These are phyloP conservation scores for Lutjanus argentimaculatus DNA, from an alignment of 2,797 vertebrate species.

Conservation along the genomic window DNA sequence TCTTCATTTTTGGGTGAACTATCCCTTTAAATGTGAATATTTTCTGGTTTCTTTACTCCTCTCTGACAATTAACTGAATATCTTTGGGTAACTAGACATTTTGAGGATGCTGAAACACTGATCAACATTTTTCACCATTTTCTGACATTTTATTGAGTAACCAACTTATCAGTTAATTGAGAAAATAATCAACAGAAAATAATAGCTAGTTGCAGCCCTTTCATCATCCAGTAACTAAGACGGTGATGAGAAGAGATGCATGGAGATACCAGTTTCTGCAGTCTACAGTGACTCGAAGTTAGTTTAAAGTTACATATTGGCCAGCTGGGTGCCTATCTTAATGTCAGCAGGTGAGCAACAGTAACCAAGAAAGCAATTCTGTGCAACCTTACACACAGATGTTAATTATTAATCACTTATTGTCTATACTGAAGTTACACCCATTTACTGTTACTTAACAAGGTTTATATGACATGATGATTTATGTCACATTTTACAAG, in stretches of 20 bases:
- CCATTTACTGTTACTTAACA: neutral
- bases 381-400: neutral
- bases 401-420: constrained; percentile 10
- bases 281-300: neutral
- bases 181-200: too few species aligned
- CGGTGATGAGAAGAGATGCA: neutral
- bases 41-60: too few species aligned
- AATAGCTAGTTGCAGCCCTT: too few species aligned
- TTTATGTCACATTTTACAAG: neutral
- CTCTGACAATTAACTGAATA: too few species aligned
- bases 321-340: neutral
- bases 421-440: neutral
- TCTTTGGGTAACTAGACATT: too few species aligned
- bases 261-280: neutral
- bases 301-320: neutral
- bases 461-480: neutral
- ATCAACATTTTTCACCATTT: too few species aligned
- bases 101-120: too few species aligned
- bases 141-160: too few species aligned
- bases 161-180: too few species aligned
- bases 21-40: too few species aligned
- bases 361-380: neutral
- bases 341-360: neutral
- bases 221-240: neutral
- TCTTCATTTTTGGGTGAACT: too few species aligned